Conservation (phyloP, 2,113 vertebrate species). For the Anolis carolinensis region DNA sequence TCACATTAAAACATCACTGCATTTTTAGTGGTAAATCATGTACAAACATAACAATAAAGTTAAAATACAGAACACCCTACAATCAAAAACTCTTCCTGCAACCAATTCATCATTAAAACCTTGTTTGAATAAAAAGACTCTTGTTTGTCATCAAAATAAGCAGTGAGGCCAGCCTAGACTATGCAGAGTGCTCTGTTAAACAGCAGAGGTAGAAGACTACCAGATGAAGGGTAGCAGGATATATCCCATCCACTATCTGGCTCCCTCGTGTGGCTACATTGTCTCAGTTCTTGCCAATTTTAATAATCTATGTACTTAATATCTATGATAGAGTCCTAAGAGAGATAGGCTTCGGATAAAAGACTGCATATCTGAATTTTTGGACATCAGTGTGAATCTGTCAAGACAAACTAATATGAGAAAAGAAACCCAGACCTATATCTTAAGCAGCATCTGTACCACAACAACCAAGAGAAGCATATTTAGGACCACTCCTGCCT, state of each 20-base stretch:
- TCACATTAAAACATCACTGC: too few relatives aligned
- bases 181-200: background rate
- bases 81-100: too few relatives aligned
- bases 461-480: background rate
- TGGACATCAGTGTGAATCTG: background rate
- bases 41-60: too few relatives aligned
- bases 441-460: background rate
- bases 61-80: too few relatives aligned
- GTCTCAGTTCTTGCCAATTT: background rate
- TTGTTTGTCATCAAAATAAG: background rate
- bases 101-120: too few relatives aligned
- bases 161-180: background rate
- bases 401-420: background rate
- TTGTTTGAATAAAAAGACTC: too few relatives aligned
- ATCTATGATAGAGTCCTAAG: background rate
- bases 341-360: background rate
- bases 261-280: conserved; percentile 50
- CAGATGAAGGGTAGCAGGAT: too few relatives aligned
- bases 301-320: background rate
- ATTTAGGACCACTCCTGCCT: background rate
- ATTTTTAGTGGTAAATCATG: too few relatives aligned
- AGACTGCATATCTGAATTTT: background rate
- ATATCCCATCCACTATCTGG: background rate
- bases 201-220: rapidly evolving
- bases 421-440: background rate